These are phyloP conservation scores for Polyodon spathula DNA, from an alignment of 2,113 vertebrate genomes.

Conservation along the genomic window DNA sequence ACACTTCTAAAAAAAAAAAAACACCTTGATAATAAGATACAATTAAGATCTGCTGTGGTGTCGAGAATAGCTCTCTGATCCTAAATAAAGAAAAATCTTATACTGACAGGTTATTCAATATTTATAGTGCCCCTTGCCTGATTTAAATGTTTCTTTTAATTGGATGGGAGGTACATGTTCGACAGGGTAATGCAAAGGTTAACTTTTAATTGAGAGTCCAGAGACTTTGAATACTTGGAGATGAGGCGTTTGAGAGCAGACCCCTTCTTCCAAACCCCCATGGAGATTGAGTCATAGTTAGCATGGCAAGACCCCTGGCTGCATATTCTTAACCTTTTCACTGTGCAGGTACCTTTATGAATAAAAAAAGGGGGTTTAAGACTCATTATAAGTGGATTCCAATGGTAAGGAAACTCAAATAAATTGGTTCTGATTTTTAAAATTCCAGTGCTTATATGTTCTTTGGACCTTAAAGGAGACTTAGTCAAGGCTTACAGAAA, in stretches of 20 bases:
- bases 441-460: too few species aligned
- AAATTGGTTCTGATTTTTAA: too few species aligned
- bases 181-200: neutral
- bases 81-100: neutral
- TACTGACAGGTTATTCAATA: neutral
- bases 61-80: too few species aligned
- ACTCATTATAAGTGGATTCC: too few species aligned
- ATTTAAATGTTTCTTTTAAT: neutral
- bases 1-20: too few species aligned
- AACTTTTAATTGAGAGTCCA: conserved; percentile 3
- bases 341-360: neutral
- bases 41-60: too few species aligned
- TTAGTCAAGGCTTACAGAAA: too few species aligned
- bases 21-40: too few species aligned
- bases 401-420: too few species aligned
- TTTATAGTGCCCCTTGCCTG: neutral
- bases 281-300: neutral
- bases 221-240: neutral
- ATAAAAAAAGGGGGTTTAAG: too few species aligned
- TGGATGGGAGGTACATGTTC: neutral
- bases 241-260: neutral
- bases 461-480: too few species aligned
- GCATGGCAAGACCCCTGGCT: neutral
- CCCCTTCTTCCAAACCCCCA: neutral
- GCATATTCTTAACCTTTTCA: neutral